A percentile compares a stretch with the other conserved stretches of the same genome.
These are phyloP conservation scores for Hetaerina titia DNA, from an alignment of 2,888 invertebrate species.

Conservation along the genomic window DNA sequence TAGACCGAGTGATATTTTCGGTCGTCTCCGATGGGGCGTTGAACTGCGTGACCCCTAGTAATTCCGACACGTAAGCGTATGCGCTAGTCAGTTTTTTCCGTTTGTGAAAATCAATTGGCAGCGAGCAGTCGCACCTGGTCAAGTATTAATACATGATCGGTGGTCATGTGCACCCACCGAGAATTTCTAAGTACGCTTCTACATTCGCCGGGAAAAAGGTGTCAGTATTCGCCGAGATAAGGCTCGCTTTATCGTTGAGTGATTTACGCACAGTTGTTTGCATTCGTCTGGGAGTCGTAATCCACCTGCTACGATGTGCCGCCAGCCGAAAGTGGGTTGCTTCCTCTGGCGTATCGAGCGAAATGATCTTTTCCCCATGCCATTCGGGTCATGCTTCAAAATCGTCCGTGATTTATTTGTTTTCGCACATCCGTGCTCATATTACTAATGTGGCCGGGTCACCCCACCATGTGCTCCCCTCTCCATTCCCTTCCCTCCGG, in stretches of 20 bases:
- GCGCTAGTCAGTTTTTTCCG: background rate
- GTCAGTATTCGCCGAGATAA: background rate
- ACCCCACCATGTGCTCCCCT: background rate
- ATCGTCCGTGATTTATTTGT: background rate
- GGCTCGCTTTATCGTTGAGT: background rate
- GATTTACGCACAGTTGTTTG: background rate
- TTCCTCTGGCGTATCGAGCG: background rate
- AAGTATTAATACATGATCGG: background rate
- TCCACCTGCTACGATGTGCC: background rate
- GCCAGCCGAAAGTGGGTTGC: background rate
- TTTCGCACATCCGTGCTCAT: background rate
- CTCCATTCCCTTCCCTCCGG: no score
- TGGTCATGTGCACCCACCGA: background rate
- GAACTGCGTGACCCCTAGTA: background rate
- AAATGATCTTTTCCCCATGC: background rate
- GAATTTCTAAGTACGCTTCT: background rate
- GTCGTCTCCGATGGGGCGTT: background rate
- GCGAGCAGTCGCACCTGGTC: background rate
- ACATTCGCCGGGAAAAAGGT: background rate
- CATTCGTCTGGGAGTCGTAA: background rate
- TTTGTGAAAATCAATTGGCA: background rate
- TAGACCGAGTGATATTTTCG: background rate
- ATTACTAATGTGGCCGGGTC: background rate
- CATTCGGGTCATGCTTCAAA: conserved; percentile 9
- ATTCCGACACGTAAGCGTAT: background rate